Percentiles rank a stretch among this genome's conserved stretches.
phyloP scores from a whole-genome alignment of 2,113 vertebrate genomes.

The Semnornis frantzii region DNA sequence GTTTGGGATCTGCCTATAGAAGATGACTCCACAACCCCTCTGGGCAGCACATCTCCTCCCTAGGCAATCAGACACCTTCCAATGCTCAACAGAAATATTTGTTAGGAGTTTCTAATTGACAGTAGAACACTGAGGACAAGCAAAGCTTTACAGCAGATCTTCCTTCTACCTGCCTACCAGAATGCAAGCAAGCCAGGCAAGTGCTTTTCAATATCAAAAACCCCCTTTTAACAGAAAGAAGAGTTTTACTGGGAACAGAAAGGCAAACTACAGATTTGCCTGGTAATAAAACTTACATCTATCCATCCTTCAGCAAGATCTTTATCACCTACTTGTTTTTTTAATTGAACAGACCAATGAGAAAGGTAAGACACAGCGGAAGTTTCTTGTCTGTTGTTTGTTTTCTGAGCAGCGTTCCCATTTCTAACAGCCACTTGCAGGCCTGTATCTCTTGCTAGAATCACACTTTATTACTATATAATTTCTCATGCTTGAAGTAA shows the following conservation, averaged over 20 bases:
- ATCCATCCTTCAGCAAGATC: constrained; percentile 42
- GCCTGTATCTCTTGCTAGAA: constrained; percentile 18
- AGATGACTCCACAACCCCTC: too few relatives aligned
- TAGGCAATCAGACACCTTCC: not conserved
- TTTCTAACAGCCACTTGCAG: not conserved
- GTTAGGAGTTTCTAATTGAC: not conserved
- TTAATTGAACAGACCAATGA: constrained; percentile 48
- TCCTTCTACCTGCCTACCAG: not conserved
- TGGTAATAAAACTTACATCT: constrained; percentile 15
- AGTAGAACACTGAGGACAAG: not conserved
- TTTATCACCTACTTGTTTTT: constrained; percentile 52
- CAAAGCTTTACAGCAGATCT: not conserved
- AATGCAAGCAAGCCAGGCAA: not conserved
- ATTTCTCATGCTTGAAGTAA: constrained; percentile 36
- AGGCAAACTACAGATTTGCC: not conserved
- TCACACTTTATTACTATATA: constrained; percentile 20
- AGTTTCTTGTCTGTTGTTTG: not conserved
- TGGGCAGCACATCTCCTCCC: too few relatives aligned
- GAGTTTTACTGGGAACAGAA: not conserved
- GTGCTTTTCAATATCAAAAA: not conserved
- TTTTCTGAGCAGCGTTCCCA: constrained; percentile 32
- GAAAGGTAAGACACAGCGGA: constrained; percentile 44
- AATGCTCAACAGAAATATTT: not conserved
- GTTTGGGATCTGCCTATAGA: too few relatives aligned
- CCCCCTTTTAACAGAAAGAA: not conserved